Percentiles rank a stretch among this genome's conserved stretches.
phyloP scores from a whole-genome alignment of 2,113 vertebrate genomes.

The Perca schrenkii region DNA sequence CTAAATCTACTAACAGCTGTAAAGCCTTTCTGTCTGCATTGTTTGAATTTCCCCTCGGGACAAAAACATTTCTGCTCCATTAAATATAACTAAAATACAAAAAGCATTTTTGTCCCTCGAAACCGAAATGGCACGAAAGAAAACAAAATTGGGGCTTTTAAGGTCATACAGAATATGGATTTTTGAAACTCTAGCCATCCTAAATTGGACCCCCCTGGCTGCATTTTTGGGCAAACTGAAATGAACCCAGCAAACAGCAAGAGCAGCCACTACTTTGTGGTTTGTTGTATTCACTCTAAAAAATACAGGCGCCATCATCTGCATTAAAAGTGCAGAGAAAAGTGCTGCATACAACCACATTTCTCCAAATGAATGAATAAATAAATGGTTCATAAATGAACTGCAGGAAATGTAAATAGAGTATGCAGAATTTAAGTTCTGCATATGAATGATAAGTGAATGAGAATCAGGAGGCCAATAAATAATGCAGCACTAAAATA shows the following conservation, averaged over 20 bases:
- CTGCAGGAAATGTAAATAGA: neutral
- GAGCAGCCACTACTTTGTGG: conserved; percentile 20
- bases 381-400: conserved; percentile 19
- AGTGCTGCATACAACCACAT: neutral
- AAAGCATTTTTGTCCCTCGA: conserved; percentile 18
- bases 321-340: conserved; percentile 23
- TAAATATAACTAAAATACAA: conserved; percentile 49
- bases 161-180: conserved; percentile 57
- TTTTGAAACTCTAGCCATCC: conserved; percentile 39
- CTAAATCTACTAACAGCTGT: conserved; percentile 34
- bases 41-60: conserved; percentile 43
- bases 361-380: conserved; percentile 21
- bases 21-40: conserved; percentile 37
- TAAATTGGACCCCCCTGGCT: conserved; percentile 54
- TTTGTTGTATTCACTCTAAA: conserved; percentile 41
- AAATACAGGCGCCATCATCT: conserved; percentile 21
- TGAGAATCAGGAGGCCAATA: neutral
- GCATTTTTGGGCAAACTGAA: conserved; percentile 47
- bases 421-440: conserved; percentile 1
- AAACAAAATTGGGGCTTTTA: conserved; percentile 48
- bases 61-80: conserved; percentile 38
- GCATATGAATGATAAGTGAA: neutral
- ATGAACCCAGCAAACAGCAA: conserved; percentile 46
- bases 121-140: conserved; percentile 25
- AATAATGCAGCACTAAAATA: conserved; percentile 20